Base-by-base conservation (phyloP, 2,113 vertebrate genomes). In the Carlito syrichta region DNA sequence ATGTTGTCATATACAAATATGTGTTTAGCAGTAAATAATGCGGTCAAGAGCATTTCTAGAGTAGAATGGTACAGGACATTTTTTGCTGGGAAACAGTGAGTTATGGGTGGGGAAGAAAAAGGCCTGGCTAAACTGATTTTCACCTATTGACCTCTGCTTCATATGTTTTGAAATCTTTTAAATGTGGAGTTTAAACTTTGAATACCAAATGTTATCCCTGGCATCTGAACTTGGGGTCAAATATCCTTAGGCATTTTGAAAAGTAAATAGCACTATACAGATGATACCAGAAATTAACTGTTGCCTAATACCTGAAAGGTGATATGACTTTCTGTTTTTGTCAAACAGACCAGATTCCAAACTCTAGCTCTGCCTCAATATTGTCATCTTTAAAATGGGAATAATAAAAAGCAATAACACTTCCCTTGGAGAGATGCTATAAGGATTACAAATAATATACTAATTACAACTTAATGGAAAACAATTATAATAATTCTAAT, bases 151-250 rank as follows among this genome's bases (percentile, higher is more conserved):
- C 56, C 20, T 88, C n/a, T 96, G 16, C n/a, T 86, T 94, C 86
- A 88, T 16, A 74, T 96, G 56, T 86, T 96, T 96, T 96, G 92
- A 97, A 96, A 92, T 48, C 17, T 96, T 96, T 95, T 87, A 94
- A 87, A 85, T 45, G 38, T 86, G n/a, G 45, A 94, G 52, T 95
- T 97, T 87, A 94, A 95, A 97, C 79, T 92, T 92, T 96, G 84
- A 92, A 90, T 95, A 38, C 30, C 62, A 95, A 91, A 52, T 91
- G 50, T 91, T 95, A 85, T 93, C 58, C 56, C 56, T 92, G 69
- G 25, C 56, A 96, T 32, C 52, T 90, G 79, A 92, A 97, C 38
- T 84, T 93, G 35, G 32, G 69, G 58, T 95, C 84, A 91, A 96
- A 96, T 86, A 92, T 94, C 58, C 45, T 96, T 96, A 91, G 79